Evolutionary conservation across 2,888 invertebrate genomes (phyloP).

Genomic region (Beris morrisii): DNA sequence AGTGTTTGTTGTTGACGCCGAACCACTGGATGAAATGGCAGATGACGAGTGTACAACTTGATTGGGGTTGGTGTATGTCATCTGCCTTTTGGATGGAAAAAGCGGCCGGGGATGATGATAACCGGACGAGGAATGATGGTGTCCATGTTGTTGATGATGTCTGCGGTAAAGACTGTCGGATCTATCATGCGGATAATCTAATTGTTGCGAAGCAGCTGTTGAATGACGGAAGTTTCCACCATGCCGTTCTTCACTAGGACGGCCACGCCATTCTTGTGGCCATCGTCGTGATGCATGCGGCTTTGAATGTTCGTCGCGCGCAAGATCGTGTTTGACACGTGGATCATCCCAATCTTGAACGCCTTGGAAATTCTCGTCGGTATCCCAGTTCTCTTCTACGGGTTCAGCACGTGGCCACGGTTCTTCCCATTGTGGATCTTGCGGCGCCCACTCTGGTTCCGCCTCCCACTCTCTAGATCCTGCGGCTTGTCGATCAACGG

Average conservation of each 20-base stretch:
- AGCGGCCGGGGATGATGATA: slow-evolving; percentile 44
- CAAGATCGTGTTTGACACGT: slow-evolving; percentile 33
- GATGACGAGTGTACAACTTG: slow-evolving; percentile 45
- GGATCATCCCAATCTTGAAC: slow-evolving; percentile 34
- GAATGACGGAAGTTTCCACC: slow-evolving; percentile 1
- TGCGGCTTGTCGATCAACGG: slow-evolving; percentile 29
- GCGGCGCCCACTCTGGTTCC: slow-evolving; percentile 33
- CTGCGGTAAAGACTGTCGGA: slow-evolving; percentile 12
- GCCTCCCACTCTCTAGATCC: slow-evolving; percentile 33
- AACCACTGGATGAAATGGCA: slow-evolving; percentile 43
- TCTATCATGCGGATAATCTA: slow-evolving; percentile 24
- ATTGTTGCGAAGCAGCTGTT: background rate
- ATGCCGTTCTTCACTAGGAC: slow-evolving; percentile 44
- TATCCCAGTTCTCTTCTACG: slow-evolving; percentile 44
- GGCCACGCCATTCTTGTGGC: slow-evolving; percentile 35
- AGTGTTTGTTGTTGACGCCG: slow-evolving; percentile 31
- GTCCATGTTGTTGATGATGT: slow-evolving; percentile 27
- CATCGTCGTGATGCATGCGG: slow-evolving; percentile 19
- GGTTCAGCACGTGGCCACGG: slow-evolving; percentile 34
- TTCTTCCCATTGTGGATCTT: slow-evolving; percentile 30
- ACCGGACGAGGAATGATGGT: slow-evolving; percentile 14
- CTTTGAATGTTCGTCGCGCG: slow-evolving; percentile 26
- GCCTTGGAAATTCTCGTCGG: slow-evolving; percentile 40
- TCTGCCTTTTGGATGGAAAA: slow-evolving; percentile 51
- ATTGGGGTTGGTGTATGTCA: slow-evolving; percentile 51